Evolutionary conservation across 2,797 vertebrate genomes (phyloP), one percentile per base, ranked within the genome.

Genomic region (Sebastes cheni): DNA sequence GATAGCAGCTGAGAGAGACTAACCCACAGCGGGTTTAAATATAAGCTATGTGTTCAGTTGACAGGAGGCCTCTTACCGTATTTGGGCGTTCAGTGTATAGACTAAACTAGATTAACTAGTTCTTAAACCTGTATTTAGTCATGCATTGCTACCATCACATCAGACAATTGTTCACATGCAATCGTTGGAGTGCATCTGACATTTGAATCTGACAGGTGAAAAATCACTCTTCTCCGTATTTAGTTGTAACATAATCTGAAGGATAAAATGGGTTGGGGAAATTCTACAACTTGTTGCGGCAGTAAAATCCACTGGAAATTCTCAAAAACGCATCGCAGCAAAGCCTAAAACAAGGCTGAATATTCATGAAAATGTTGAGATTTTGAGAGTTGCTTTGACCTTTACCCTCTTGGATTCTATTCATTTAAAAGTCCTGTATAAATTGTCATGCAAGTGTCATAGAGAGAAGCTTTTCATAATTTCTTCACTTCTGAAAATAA

Each of bases 21-120:
- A 66, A 67, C 9, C 16, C 14, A 64, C 67, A 20, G 29, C 20
- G 12, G 42, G 3, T 80, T 71, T 55, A 79, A 67, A 85, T 64
- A 8, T 16, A 54, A 9, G 20, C 50, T n/a, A 34, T 30, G 3
- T 4, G 36, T 32, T 66, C n/a, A 62, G 27, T 59, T 59, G 8
- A 50, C 23, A 65, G 3, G 16, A 25, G 13, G 66, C 14, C 5
- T 39, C 10, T n/a, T 11, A 10, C 23, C 11, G n/a, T 77, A 80
- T 54, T 36, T 32, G 6, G 25, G 2, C 1, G 1, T 54, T 71
- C 0, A 36, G 1, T 42, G 27, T 67, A 23, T 20, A 30, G 29
- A 67, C 36, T 3, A 16, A 77, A 71, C 69, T 12, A 59, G 12
- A 42, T 25, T 14, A 42, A 71, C 69, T 9, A 29, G 34, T 71